These are phyloP conservation scores for Ypsolopha scabrella DNA, from an alignment of 2,888 invertebrate species.

Conservation along the genomic window DNA sequence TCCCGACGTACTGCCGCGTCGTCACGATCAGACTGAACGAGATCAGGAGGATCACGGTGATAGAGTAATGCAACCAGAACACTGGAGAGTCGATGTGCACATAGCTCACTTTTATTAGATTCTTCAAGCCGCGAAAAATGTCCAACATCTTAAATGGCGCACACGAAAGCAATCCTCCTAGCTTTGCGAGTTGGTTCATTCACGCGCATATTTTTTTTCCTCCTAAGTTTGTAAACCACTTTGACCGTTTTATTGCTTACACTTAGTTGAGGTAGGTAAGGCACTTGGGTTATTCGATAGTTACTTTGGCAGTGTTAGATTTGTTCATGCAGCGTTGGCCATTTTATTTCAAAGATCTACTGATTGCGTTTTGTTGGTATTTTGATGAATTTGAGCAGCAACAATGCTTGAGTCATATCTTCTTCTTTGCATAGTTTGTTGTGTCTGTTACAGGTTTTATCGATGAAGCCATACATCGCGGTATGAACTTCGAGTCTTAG, in stretches of 20 bases:
- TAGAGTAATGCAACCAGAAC: conserved; percentile 90
- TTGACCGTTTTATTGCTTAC: conserved; percentile 16
- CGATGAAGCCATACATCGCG: background rate
- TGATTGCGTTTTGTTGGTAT: conserved; percentile 57
- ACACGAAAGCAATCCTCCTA: no score
- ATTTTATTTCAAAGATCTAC: conserved; percentile 12
- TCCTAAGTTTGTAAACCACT: no score
- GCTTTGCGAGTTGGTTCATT: background rate
- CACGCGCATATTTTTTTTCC: background rate
- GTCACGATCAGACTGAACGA: conserved; percentile 93
- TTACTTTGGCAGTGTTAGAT: conserved; percentile 34
- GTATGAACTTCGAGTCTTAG: no score
- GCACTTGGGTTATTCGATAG: conserved; percentile 28
- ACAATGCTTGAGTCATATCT: conserved; percentile 55
- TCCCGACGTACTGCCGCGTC: conserved; percentile 93
- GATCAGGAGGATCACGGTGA: conserved; percentile 90
- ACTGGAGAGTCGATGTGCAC: conserved; percentile 92
- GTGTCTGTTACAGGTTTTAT: conserved; percentile 16
- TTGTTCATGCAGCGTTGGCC: conserved; percentile 17
- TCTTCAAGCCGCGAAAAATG: conserved; percentile 95
- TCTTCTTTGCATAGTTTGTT: conserved; percentile 53
- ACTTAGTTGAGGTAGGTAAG: conserved; percentile 45
- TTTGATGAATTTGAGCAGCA: conserved; percentile 56
- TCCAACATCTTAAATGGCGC: conserved; percentile 83
- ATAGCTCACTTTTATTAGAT: conserved; percentile 92